These are phyloP conservation scores for Hypotaenidia okinawae DNA, from an alignment of 2,797 vertebrate species.

Conservation along the genomic window DNA sequence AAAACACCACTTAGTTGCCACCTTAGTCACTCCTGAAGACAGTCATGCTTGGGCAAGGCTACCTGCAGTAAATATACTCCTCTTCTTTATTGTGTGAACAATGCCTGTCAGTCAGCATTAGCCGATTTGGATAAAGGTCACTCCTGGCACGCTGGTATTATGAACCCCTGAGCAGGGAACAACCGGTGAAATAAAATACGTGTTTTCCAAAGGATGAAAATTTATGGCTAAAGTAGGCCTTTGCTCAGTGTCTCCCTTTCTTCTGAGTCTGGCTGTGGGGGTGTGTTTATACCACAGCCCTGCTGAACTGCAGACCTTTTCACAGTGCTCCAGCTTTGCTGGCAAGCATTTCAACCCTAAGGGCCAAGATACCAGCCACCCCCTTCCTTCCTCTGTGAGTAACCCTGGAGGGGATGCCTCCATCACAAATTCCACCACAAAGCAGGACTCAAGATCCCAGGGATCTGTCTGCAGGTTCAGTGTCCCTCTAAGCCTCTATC, in stretches of 20 bases:
- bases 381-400: conserved; percentile 18
- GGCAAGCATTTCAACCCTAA: not conserved
- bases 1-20: not conserved
- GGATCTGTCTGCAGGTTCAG: not conserved
- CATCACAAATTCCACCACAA: not conserved
- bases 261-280: not conserved
- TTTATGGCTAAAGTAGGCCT: conserved; percentile 19
- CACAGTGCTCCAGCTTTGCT: conserved; percentile 16
- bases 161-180: not conserved
- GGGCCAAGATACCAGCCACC: not conserved
- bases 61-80: not conserved
- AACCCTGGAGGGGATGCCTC: not conserved
- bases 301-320: conserved; percentile 35
- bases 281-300: not conserved
- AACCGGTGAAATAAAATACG: not conserved
- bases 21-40: not conserved
- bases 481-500: not conserved
- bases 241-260: not conserved
- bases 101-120: not conserved
- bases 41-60: not conserved
- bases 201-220: conserved; percentile 37
- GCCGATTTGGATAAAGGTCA: not conserved
- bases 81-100: not conserved
- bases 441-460: not conserved
- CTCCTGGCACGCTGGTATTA: not conserved